Percentiles rank a stretch among this genome's conserved stretches.
These are phyloP conservation scores for Hemithea aestivaria DNA, from an alignment of 2,888 invertebrate species.

Conservation along the genomic window DNA sequence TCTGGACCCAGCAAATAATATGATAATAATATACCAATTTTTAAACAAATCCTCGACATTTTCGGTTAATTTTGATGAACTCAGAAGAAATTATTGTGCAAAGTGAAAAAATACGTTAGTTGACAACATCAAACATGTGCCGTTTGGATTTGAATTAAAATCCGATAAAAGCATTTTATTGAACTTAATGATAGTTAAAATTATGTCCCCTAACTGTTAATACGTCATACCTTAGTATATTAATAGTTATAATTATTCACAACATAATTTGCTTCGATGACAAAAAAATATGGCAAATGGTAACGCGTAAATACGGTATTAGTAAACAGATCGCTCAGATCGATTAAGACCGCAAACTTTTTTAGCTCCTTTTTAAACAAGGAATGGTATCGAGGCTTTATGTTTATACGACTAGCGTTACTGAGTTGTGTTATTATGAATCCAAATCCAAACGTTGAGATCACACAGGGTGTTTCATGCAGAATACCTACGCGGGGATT, in stretches of 20 bases:
- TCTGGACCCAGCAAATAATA: conserved; percentile 47
- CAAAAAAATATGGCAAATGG: too few species aligned
- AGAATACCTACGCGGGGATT: conserved; percentile 89
- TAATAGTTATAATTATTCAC: too few species aligned
- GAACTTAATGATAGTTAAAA: background rate
- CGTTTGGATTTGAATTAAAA: conserved; percentile 51
- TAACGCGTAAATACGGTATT: too few species aligned
- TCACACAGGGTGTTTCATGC: conserved; percentile 57
- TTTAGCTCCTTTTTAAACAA: too few species aligned
- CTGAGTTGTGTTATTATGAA: conserved; percentile 12
- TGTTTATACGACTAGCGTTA: background rate
- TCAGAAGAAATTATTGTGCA: conserved; percentile 37
- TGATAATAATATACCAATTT: conserved; percentile 34
- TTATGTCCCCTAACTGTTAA: too few species aligned
- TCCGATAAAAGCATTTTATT: background rate
- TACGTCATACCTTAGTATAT: too few species aligned
- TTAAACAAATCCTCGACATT: conserved; percentile 33
- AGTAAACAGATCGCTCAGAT: too few species aligned
- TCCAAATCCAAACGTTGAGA: conserved; percentile 63
- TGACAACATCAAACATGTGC: conserved; percentile 45
- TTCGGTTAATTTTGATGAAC: conserved; percentile 34
- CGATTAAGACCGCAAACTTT: too few species aligned
- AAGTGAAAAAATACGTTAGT: conserved; percentile 40
- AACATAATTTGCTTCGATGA: too few species aligned
- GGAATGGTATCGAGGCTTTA: background rate